Percentiles rank a stretch among this genome's conserved stretches.
Evolutionary conservation across 1,140 invertebrate genomes (phyloP).

Genomic region (Eriocheir sinensis): DNA sequence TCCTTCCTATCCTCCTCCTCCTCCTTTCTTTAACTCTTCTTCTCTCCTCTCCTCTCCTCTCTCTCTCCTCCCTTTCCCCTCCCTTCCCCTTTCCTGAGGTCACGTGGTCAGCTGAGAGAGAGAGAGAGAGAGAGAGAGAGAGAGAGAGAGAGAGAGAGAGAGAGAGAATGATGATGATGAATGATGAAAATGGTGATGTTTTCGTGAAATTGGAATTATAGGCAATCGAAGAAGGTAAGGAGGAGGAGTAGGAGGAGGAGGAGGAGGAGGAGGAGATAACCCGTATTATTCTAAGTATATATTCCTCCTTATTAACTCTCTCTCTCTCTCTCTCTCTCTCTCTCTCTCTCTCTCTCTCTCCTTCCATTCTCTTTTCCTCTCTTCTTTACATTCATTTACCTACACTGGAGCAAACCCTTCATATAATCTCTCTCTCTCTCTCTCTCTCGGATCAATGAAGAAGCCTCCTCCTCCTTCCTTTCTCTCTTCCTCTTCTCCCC

Average conservation of each 20-base stretch:
- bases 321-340: too few species aligned
- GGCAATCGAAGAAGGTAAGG: not conserved
- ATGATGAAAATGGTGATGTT: not conserved
- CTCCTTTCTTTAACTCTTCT: too few species aligned
- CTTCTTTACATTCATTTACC: not conserved
- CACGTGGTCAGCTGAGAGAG: not conserved
- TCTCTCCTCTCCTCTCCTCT: too few species aligned
- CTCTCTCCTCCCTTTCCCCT: too few species aligned
- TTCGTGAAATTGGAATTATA: not conserved
- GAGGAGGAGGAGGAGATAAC: too few species aligned
- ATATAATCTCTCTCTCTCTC: not conserved
- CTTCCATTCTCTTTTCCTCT: not conserved
- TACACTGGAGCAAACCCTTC: not conserved
- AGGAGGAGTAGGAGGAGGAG: not conserved
- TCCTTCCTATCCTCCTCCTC: too few species aligned
- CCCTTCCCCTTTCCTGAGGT: too few species aligned
- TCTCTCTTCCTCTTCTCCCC: not conserved
- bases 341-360: not conserved
- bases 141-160: not conserved
- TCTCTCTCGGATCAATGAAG: constrained; percentile 24
- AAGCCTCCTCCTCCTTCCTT: not conserved
- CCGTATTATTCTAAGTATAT: too few species aligned
- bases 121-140: not conserved
- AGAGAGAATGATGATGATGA: not conserved
- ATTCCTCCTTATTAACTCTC: too few species aligned